These are phyloP conservation scores for Coecobrya sp. DNA, from an alignment of 2,888 invertebrate species.

Conservation along the genomic window DNA sequence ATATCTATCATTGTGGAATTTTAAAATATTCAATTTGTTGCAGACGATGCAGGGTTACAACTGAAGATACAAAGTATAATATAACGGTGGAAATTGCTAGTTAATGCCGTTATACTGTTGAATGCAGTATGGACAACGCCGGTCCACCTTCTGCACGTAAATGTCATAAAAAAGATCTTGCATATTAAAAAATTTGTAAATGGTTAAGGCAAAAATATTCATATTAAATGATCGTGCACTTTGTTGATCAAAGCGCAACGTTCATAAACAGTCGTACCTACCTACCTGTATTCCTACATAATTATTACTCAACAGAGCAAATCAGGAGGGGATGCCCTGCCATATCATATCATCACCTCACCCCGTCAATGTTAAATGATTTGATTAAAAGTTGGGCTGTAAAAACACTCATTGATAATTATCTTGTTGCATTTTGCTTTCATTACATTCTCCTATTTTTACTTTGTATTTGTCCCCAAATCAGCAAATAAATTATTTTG, in stretches of 20 bases:
- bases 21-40: neutral
- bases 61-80: neutral
- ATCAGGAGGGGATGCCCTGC: slow-evolving; percentile 16
- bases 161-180: neutral
- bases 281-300: neutral
- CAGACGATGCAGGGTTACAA: neutral
- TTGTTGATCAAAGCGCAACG: neutral
- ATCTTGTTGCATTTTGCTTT: neutral
- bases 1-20: no score
- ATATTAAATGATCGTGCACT: slow-evolving; percentile 7
- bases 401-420: neutral
- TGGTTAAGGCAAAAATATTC: neutral
- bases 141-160: neutral
- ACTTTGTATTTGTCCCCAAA: neutral
- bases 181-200: slow-evolving; percentile 16
- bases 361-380: slow-evolving; percentile 39
- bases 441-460: neutral
- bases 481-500: neutral
- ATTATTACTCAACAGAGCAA: slow-evolving; percentile 53
- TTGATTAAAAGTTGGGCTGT: slow-evolving; percentile 13
- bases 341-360: no score
- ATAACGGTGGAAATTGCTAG: neutral
- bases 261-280: neutral
- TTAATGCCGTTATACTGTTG: neutral
- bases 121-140: neutral